Evolutionary conservation across 23 tunicate genomes (phyloP).

Genomic region (Trididemnum clinides): DNA sequence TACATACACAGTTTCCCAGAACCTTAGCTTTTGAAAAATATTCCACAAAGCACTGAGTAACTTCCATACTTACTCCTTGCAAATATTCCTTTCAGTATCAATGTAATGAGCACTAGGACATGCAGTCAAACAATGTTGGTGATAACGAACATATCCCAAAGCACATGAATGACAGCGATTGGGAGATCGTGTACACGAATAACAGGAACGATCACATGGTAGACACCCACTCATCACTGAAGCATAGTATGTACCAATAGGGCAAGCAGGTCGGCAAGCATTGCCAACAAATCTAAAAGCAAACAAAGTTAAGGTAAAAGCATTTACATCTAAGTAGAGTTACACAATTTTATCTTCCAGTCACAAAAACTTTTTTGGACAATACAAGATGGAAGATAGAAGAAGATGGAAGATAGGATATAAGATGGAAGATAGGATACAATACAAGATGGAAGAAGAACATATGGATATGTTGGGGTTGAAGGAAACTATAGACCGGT

Average conservation of each 20-base stretch:
- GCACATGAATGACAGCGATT: conserved; percentile 54
- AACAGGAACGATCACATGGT: conserved; percentile 52
- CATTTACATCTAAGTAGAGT: too few relatives aligned
- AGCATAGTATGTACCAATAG: conserved; percentile 37
- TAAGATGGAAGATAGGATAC: too few relatives aligned
- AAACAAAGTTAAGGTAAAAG: too few relatives aligned
- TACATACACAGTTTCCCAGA: too few relatives aligned
- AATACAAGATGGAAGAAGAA: too few relatives aligned
- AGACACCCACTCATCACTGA: conserved; percentile 32
- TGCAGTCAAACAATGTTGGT: conserved; percentile 30
- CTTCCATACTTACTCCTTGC: conserved; percentile 63
- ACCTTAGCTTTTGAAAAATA: not conserved
- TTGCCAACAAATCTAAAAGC: conserved; percentile 36
- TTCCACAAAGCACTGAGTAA: not conserved
- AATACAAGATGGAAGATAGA: too few relatives aligned
- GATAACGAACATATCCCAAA: conserved; percentile 41
- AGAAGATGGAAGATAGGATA: too few relatives aligned
- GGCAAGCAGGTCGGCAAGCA: conserved; percentile 66
- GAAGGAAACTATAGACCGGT: too few relatives aligned
- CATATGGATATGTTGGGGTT: too few relatives aligned
- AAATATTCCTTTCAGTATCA: conserved; percentile 17
- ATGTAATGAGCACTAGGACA: conserved; percentile 56
- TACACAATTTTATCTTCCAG: too few relatives aligned
- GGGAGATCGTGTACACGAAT: conserved; percentile 46
- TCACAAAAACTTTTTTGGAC: too few relatives aligned